phyloP scores from a whole-genome alignment of 2,888 invertebrate genomes.

The Macaria liturata region DNA sequence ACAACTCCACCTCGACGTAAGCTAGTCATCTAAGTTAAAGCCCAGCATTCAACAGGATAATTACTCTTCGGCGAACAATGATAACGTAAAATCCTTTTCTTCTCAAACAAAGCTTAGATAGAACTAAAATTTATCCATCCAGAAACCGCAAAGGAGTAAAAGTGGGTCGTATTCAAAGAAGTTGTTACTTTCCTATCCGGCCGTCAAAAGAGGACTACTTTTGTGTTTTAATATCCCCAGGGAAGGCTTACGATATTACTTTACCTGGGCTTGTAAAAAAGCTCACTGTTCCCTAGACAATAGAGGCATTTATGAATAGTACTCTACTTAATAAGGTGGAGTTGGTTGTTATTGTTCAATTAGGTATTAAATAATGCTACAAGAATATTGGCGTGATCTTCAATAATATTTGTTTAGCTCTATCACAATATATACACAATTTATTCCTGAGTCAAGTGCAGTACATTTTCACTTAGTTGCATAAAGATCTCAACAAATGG shows the following conservation, averaged over 20 bases:
- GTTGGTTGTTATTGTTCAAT: not conserved
- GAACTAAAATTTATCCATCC: not conserved
- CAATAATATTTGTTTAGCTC: no score
- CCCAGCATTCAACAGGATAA: no score
- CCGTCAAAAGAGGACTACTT: slow-evolving; percentile 10
- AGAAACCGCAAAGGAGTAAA: slow-evolving; percentile 7
- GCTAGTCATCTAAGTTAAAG: not conserved
- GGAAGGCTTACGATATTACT: slow-evolving; percentile 12
- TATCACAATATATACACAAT: no score
- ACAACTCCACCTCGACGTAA: no score
- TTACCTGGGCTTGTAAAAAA: slow-evolving; percentile 16
- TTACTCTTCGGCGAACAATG: no score
- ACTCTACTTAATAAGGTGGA: slow-evolving; percentile 11
- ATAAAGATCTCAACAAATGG: no score
- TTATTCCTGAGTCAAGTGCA: no score
- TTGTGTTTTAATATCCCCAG: slow-evolving; percentile 17
- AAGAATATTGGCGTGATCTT: no score
- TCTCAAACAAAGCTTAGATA: no score
- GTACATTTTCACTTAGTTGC: no score
- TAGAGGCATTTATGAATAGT: slow-evolving; percentile 11
- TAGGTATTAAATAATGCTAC: no score
- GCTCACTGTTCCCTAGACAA: slow-evolving; percentile 15
- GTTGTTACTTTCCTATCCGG: slow-evolving; percentile 10
- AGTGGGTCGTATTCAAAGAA: slow-evolving; percentile 7
- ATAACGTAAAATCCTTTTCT: no score